Percentiles rank a stretch among this genome's conserved stretches.
Evolutionary conservation across 2,113 vertebrate species (phyloP).

Genomic region (Hippopotamus amphibius): DNA sequence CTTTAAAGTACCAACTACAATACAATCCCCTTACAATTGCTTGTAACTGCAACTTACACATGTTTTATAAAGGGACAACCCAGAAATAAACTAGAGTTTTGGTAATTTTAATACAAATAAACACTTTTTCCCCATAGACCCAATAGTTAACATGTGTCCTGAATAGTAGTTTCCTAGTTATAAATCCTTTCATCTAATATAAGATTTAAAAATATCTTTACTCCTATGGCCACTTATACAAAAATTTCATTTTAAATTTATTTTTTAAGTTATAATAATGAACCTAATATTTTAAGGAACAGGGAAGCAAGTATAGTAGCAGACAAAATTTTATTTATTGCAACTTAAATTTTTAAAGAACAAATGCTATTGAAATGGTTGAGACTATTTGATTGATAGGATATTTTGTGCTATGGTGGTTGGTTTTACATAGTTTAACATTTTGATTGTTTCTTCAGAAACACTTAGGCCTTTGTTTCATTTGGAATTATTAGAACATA

Average conservation of each 20-base stretch:
- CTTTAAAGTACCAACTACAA: not conserved
- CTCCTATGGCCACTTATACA: not conserved
- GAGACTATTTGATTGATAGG: not conserved
- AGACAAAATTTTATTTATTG: not conserved
- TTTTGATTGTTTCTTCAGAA: not conserved
- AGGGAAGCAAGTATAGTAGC: not conserved
- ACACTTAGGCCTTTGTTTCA: not conserved
- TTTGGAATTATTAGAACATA: not conserved
- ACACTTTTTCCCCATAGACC: not conserved
- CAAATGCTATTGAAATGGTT: not conserved
- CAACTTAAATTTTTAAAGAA: not conserved
- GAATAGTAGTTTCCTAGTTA: not conserved
- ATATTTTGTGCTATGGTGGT: not conserved
- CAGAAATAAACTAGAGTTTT: not conserved
- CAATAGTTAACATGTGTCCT: not conserved
- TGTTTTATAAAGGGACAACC: not conserved
- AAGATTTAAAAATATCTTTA: not conserved
- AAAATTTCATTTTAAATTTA: conserved; percentile 32
- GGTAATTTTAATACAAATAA: not conserved
- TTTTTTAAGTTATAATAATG: conserved; percentile 1
- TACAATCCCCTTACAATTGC: not conserved
- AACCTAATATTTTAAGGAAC: not conserved
- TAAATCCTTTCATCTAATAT: not conserved
- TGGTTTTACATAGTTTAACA: conserved; percentile 2
- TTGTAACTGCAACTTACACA: not conserved